Evolutionary conservation across 2,888 invertebrate genomes (phyloP), one percentile per base, ranked within the genome.

Genomic region (Zygaena filipendulae): DNA sequence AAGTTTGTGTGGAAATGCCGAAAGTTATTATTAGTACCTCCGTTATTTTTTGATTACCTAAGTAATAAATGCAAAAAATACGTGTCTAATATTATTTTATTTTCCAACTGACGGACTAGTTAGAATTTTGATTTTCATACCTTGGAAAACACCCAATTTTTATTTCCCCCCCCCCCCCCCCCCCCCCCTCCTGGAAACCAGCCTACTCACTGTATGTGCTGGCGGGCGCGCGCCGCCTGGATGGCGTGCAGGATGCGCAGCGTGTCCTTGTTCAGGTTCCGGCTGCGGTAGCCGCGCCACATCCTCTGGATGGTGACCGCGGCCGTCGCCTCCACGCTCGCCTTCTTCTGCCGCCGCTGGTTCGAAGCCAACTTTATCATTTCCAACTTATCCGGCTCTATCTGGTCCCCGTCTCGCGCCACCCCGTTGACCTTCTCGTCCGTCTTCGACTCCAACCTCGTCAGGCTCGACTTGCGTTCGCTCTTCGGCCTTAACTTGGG

Each of bases 251-350:
- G 64, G 45, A 66, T 84, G 43, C 84, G 81, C 39, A 84, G 71
- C 0, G 88, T 85, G 39, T 85, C 84, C 49, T 84, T 85, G 47
- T 90, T 84, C 7, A 87, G 69, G 47, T 92, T 90, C 45, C 93
- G 79, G 19, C 90, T 87, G 24, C 87, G 83, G 60, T 91, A 93
- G 0, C 94, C 93, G 12, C 92, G 74, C 94, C 94, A 94, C 69
- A 89, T 85, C 62, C 88, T 89, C 68, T 94, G 94, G 52, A 94
- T 93, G 13, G 86, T 87, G 16, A 90, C 84, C 0, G 92, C 93
- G 0, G 93, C 84, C 55, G 59, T 59, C 0, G 57, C 51, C 31
- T 77, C 79, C 3, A 48, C 61, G 25, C 66, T 75, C 56, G 59
- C 40, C 36, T 68, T 71, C 53, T 71, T 74, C 43, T 72, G 72